These are phyloP conservation scores for Oreochromis mossambicus DNA, from an alignment of 2,797 vertebrate species.

Conservation along the genomic window DNA sequence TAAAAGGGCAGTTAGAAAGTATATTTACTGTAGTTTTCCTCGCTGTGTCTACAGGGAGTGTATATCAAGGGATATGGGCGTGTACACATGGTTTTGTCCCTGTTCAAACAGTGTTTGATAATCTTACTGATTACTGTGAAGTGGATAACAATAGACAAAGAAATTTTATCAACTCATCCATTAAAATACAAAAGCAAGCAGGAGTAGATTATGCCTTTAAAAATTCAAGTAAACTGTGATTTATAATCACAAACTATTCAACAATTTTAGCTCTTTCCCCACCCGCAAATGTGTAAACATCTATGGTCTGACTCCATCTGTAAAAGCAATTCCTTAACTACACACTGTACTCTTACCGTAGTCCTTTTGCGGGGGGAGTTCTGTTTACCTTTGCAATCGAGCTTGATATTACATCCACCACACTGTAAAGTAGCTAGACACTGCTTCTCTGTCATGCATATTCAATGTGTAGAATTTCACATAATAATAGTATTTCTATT, in stretches of 20 bases:
- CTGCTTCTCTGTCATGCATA: not conserved
- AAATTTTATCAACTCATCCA: not conserved
- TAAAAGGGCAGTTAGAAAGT: not conserved
- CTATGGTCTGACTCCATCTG: no score
- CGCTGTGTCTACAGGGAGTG: not conserved
- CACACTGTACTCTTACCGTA: no score
- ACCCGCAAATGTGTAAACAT: no score
- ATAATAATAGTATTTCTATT: not conserved
- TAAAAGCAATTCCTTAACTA: no score
- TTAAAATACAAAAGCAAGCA: not conserved
- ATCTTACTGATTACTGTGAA: not conserved
- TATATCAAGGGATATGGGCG: not conserved
- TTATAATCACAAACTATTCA: not conserved
- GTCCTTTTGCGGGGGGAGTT: constrained; percentile 57
- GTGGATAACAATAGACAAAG: not conserved
- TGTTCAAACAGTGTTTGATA: not conserved
- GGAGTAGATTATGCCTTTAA: not conserved
- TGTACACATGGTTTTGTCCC: not conserved
- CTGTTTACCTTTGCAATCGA: constrained; percentile 31
- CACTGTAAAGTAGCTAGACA: constrained; percentile 45
- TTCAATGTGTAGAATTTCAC: not conserved
- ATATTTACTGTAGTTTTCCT: not conserved
- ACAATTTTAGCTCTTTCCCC: not conserved
- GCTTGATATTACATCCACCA: constrained; percentile 7
- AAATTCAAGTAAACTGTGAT: not conserved